phyloP scores from a whole-genome alignment of 2,113 vertebrate genomes.

The Paedocypris sp. region DNA sequence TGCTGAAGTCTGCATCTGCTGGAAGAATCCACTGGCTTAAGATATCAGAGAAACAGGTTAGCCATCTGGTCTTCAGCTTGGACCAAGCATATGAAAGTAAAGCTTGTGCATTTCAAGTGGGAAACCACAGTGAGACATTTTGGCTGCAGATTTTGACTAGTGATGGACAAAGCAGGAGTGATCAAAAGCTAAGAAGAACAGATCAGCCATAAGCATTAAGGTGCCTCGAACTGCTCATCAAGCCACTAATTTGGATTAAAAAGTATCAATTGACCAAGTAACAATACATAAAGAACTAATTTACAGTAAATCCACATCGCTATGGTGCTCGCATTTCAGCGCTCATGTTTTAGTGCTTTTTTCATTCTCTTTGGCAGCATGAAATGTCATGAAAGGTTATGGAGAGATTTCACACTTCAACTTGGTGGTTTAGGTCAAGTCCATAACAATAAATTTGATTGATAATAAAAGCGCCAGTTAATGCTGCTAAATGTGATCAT shows the following conservation, averaged over 20 bases:
- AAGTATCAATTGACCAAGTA: no score
- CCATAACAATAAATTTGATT: neutral
- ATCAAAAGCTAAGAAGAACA: slow-evolving; percentile 15
- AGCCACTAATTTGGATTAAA: no score
- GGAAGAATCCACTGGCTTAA: slow-evolving; percentile 50
- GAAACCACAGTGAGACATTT: slow-evolving; percentile 51
- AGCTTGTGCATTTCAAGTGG: slow-evolving; percentile 51
- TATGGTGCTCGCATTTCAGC: no score
- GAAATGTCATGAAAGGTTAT: no score
- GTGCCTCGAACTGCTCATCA: no score
- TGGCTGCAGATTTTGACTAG: slow-evolving; percentile 52
- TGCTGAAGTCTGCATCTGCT: slow-evolving; percentile 48
- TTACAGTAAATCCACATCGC: no score
- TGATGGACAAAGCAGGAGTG: slow-evolving; percentile 49
- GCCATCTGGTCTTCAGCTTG: slow-evolving; percentile 62
- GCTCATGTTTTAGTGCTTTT: no score
- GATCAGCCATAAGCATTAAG: slow-evolving; percentile 12
- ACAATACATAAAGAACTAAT: no score
- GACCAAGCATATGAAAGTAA: slow-evolving; percentile 46
- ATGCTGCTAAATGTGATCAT: neutral
- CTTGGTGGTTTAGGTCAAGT: no score
- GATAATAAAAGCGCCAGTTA: neutral
- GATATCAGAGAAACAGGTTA: slow-evolving; percentile 55
- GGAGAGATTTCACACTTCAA: no score
- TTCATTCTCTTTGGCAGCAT: no score